A percentile compares a stretch with the other conserved stretches of the same genome.
phyloP scores from a whole-genome alignment of 2,113 vertebrate genomes.

The Petrocephalus zakoni region DNA sequence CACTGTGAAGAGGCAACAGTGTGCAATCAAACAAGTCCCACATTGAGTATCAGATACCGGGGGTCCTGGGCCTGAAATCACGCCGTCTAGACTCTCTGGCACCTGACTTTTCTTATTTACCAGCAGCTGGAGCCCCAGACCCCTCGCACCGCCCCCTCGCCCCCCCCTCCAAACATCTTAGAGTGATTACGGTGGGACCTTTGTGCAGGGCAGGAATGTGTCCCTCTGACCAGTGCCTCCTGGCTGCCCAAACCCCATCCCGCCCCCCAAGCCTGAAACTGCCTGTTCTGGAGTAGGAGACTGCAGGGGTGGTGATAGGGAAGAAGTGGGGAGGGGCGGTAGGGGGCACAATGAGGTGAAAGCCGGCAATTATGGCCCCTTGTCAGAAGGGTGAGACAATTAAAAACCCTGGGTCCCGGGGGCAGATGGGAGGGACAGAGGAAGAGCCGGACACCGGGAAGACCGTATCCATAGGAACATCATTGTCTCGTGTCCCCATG shows the following conservation, averaged over 20 bases:
- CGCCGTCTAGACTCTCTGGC: constrained; percentile 86
- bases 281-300: neutral
- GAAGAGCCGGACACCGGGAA: neutral
- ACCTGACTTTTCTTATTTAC: constrained; percentile 85
- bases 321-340: neutral
- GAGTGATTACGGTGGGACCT: constrained; percentile 75
- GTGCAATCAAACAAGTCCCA: constrained; percentile 82
- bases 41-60: constrained; percentile 79
- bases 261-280: neutral
- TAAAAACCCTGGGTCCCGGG: neutral
- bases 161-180: constrained; percentile 71
- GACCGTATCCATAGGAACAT: neutral
- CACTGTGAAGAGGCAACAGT: constrained; percentile 69
- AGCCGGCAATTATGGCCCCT: neutral
- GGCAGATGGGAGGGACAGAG: neutral
- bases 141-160: constrained; percentile 64
- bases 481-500: neutral
- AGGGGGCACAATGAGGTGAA: neutral
- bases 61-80: constrained; percentile 72
- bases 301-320: neutral
- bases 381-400: neutral
- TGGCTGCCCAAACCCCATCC: neutral
- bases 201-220: constrained; percentile 65
- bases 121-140: constrained; percentile 72
- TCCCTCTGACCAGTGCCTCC: constrained; percentile 67